Base-by-base conservation (phyloP, 2,113 vertebrate species). In the Rhodinocichla rosea region DNA sequence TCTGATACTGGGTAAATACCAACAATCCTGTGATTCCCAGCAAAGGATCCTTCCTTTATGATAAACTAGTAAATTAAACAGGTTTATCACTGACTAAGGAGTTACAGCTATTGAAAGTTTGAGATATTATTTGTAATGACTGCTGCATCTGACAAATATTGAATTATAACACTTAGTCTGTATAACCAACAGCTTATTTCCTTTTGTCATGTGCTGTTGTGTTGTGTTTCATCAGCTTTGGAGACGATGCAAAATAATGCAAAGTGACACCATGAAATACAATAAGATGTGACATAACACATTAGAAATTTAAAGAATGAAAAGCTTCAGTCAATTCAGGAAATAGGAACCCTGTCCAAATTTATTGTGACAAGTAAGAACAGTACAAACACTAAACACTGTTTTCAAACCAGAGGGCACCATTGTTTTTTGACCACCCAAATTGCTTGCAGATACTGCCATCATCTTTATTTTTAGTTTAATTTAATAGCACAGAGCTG, bases 221-320 rank as follows among this genome's bases (percentile, higher is more conserved):
- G 84, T 74, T 95, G 82, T 80, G 64, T 95, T 95, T 95, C 77
- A 95, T 96, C 74, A 91, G 4, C 90, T 94, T 93, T 6, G 1
- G 78, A 89, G 42, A 83, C 6, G 28, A 88, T 57, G 75, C 59
- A 87, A 83, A 86, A 82, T 91, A 96, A 96, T 83, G 87, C 93
- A 87, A 92, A 87, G 85, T 95, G 87, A 88, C 73, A 94, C 92
- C 69, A 90, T 39, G 92, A 83, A 95, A 94, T 91, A 91, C 50
- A 97, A 93, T 92, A 89, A 91, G 95, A 96, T 87, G 83, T 96
- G 95, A 95, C 95, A 96, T 89, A 96, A 71, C 85, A 92, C 90
- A 95, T 94, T 95, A 95, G 95, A 96, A 91, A 97, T 88, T 95
- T 94, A 89, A 68, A 80, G 85, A 92, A 96, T 79, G 94, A 98